phyloP scores from a whole-genome alignment of 2,797 vertebrate species.

The Oreonectes daqikongensis region DNA sequence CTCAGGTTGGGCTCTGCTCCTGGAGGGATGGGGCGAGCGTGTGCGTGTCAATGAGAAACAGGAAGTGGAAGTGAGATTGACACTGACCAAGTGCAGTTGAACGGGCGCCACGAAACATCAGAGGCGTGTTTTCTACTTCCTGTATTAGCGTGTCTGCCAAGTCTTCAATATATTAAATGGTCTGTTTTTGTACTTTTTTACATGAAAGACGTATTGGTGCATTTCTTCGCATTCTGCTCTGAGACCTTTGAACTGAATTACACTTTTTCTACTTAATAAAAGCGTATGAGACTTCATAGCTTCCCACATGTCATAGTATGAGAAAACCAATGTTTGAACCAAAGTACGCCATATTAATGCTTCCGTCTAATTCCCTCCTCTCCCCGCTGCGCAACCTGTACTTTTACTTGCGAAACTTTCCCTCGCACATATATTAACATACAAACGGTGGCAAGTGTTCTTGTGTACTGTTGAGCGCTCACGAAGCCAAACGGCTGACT shows the following conservation, averaged over 20 bases:
- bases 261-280: neutral
- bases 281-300: neutral
- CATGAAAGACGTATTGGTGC: neutral
- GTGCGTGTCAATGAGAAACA: constrained; percentile 55
- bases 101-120: constrained; percentile 72
- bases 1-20: constrained; percentile 61
- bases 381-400: constrained; percentile 34
- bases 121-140: constrained; percentile 55
- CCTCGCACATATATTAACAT: constrained; percentile 55
- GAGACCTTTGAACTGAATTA: neutral
- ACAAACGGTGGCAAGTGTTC: constrained; percentile 58
- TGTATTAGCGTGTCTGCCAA: neutral
- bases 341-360: neutral
- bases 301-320: neutral
- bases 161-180: neutral
- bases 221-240: neutral
- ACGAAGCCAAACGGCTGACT: constrained; percentile 78
- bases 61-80: constrained; percentile 63
- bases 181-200: neutral
- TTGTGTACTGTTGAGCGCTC: constrained; percentile 55
- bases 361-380: constrained; percentile 24
- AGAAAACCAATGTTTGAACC: constrained; percentile 10
- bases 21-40: constrained; percentile 51
- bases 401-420: constrained; percentile 52
- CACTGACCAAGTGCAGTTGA: constrained; percentile 65